Percentiles rank a stretch among this genome's conserved stretches.
These are phyloP conservation scores for Seira musarum DNA, from an alignment of 2,888 invertebrate species.

Conservation along the genomic window DNA sequence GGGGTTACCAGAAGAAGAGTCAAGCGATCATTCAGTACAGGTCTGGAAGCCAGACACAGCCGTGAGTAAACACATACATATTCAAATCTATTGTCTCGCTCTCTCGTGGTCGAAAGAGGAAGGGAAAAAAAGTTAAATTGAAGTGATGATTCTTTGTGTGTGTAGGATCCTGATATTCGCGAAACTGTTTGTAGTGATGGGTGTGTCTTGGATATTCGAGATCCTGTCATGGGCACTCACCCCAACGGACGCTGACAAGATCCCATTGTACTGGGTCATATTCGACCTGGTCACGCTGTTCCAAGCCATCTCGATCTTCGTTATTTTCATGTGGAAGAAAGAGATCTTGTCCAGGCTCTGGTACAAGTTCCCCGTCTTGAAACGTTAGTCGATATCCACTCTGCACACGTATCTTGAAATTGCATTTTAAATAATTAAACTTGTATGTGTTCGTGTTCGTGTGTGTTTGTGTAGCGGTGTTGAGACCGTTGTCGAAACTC, in stretches of 20 bases:
- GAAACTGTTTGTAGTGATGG: constrained; percentile 61
- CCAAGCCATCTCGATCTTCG: constrained; percentile 56
- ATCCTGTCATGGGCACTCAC: constrained; percentile 49
- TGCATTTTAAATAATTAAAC: neutral
- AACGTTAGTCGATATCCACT: constrained; percentile 34
- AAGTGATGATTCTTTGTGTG: neutral
- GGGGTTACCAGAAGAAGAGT: constrained; percentile 59
- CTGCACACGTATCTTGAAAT: neutral
- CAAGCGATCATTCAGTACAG: constrained; percentile 37
- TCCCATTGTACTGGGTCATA: constrained; percentile 54
- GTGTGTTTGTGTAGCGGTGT: constrained; percentile 2
- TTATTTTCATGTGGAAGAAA: constrained; percentile 59
- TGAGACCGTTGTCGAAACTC: constrained; percentile 33
- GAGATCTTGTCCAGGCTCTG: constrained; percentile 38
- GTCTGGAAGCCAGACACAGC: constrained; percentile 45
- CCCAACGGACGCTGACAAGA: neutral
- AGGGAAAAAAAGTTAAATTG: neutral
- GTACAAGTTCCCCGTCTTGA: constrained; percentile 42
- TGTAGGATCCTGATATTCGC: constrained; percentile 55
- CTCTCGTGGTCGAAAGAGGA: neutral
- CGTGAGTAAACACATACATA: constrained; percentile 29
- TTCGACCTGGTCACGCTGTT: constrained; percentile 58
- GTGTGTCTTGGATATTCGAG: constrained; percentile 60
- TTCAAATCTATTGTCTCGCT: neutral
- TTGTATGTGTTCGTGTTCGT: too few species aligned